A percentile compares a stretch with the other conserved stretches of the same genome.
These are phyloP conservation scores for Rhabdomys dilectus DNA, from an alignment of 2,113 vertebrate species.

Conservation along the genomic window DNA sequence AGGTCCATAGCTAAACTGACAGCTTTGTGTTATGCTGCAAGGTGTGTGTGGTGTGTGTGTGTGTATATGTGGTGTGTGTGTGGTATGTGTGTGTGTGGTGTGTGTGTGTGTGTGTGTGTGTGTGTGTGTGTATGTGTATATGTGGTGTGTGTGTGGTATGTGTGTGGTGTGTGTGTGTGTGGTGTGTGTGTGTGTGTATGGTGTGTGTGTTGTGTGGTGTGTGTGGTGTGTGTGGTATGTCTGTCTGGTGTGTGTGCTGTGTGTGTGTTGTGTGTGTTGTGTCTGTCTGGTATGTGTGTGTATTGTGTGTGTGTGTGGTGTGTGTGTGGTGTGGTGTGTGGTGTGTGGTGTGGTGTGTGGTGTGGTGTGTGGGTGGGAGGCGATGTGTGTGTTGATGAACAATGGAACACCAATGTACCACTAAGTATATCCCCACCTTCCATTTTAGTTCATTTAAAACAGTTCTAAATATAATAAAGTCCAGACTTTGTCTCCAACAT, in stretches of 20 bases:
- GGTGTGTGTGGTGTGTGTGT: neutral
- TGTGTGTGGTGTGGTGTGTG: neutral
- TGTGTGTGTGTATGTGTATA: neutral
- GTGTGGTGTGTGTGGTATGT: neutral
- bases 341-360: neutral
- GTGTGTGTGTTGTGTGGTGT: neutral
- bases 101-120: neutral
- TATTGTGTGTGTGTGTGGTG: neutral
- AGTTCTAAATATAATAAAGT: neutral
- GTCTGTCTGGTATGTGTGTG: too few species aligned
- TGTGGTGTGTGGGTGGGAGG: neutral
- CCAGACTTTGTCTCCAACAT: neutral
- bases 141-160: too few species aligned
- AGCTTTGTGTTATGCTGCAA: conserved; percentile 5
- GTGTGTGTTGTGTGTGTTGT: too few species aligned
- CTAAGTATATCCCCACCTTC: neutral
- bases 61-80: neutral
- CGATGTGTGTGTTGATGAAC: neutral
- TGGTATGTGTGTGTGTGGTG: neutral
- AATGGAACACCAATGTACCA: neutral
- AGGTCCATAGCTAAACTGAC: neutral
- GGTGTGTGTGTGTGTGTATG: neutral
- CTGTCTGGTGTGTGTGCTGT: too few species aligned
- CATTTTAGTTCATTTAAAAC: neutral
- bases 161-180: neutral